Percentiles rank a stretch among this genome's conserved stretches.
Conservation (phyloP, 2,888 invertebrate species). For the Mesorhabditis belari region DNA sequence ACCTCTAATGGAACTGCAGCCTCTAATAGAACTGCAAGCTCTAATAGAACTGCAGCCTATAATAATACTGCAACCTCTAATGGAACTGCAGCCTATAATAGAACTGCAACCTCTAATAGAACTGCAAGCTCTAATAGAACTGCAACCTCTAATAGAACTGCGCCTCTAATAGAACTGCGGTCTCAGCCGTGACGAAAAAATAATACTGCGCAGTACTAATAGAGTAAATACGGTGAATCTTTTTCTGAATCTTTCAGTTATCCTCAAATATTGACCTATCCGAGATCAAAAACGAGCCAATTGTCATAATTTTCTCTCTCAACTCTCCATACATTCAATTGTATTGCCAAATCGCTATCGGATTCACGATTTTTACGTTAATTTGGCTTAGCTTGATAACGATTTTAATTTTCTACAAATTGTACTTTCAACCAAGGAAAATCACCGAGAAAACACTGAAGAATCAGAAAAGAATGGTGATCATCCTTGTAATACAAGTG, state of each 20-base stretch:
- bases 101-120: no score
- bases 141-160: no score
- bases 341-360: background rate
- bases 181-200: no score
- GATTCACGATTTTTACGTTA: background rate
- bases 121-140: no score
- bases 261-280: background rate
- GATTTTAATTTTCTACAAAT: background rate
- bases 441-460: background rate
- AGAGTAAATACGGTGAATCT: no score
- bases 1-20: no score
- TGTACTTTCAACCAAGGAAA: background rate
- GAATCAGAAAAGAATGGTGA: background rate
- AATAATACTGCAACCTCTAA: no score
- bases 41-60: no score
- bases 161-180: no score
- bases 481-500: background rate
- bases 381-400: background rate
- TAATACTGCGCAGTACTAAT: no score
- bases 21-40: no score
- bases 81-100: no score
- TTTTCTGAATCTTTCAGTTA: background rate
- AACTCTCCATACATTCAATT: background rate
- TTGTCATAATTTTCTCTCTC: background rate
- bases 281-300: background rate